Base-by-base conservation (phyloP, 2,113 vertebrate species). In the Gallinago jamesoni region DNA sequence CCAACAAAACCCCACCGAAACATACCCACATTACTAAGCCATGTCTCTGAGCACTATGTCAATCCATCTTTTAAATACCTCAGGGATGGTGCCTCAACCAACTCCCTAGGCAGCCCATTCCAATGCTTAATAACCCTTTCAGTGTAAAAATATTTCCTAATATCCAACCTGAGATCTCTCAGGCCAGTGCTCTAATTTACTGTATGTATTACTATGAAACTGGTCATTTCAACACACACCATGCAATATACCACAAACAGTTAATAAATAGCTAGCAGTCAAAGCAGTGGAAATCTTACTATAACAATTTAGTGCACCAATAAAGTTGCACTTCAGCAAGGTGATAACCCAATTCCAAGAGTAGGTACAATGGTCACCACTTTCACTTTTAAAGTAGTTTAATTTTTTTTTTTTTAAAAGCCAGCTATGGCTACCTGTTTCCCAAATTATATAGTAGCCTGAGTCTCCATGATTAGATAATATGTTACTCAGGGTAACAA, bases 381-480 rank as follows among this genome's bases (percentile, higher is more conserved):
- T 31, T 37, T 37, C 3, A 21, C 1, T 39, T 39, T 39, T 39
- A 39, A 39, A 39, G 39, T 39, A 39, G 39, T 39, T 39, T 39
- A 39, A 37, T 39, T 39, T 39, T 3, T 39, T 39, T 39, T 39
- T 39, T 39, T 39, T 39, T 39, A 12, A 39, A 95, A 87, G 48
- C 5, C 15, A 87, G 12, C 28, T 31, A 48, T 2, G 12, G 23
- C 18, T 60, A 37, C 25, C 20, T 43, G 50, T 30, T 79, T 83
- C 27, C 30, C 4, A 19, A 78, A 82, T 17, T 2, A 50, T 2
- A 35, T 0, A 70, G 27, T 6, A 84, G 35, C 12, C 39, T n/a
- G 4, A 80, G 28, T 30, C 21, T 72, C 30, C 35, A 30, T 0
- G 0, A 72, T 68, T 27, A 43, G 19, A 8, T 3, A 47, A 47